Evolutionary conservation across 2,888 invertebrate genomes (phyloP).

Genomic region (Micoletzkya japonica): DNA sequence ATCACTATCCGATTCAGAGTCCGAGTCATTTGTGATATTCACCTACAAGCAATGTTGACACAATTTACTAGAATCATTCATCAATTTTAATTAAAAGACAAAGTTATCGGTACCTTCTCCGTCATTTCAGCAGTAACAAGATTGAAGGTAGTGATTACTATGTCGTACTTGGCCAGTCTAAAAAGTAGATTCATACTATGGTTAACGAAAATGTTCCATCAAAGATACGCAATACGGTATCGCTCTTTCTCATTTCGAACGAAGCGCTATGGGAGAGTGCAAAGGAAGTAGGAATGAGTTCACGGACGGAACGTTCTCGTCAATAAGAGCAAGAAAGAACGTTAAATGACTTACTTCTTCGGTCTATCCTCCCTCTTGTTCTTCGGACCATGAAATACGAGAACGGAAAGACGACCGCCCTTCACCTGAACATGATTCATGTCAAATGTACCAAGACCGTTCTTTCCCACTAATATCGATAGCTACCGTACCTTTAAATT

Average conservation of each 20-base stretch:
- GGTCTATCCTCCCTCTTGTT: constrained; percentile 50
- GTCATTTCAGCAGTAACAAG: constrained; percentile 69
- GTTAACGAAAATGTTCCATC: background rate
- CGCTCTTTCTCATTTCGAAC: too few relatives aligned
- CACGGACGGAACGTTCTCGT: background rate
- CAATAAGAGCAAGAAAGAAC: background rate
- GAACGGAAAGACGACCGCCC: constrained; percentile 72
- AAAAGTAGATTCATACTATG: too few relatives aligned
- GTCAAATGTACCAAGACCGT: too few relatives aligned
- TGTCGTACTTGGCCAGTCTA: constrained; percentile 69
- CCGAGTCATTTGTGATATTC: background rate
- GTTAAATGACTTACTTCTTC: constrained; percentile 9
- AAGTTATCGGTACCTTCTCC: constrained; percentile 37
- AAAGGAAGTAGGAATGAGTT: too few relatives aligned
- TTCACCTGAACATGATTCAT: constrained; percentile 53
- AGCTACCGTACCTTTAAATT: too few relatives aligned
- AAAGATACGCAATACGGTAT: too few relatives aligned
- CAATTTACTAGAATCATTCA: background rate
- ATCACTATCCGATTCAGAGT: background rate
- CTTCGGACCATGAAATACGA: constrained; percentile 81
- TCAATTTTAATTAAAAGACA: too few relatives aligned
- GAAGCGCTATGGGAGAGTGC: too few relatives aligned
- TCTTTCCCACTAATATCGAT: too few relatives aligned
- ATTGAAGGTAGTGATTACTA: constrained; percentile 87
- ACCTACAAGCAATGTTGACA: background rate